Evolutionary conservation across 2,797 vertebrate genomes (phyloP), one percentile per base, ranked within the genome.

Genomic region (Telmatherina bonti): DNA sequence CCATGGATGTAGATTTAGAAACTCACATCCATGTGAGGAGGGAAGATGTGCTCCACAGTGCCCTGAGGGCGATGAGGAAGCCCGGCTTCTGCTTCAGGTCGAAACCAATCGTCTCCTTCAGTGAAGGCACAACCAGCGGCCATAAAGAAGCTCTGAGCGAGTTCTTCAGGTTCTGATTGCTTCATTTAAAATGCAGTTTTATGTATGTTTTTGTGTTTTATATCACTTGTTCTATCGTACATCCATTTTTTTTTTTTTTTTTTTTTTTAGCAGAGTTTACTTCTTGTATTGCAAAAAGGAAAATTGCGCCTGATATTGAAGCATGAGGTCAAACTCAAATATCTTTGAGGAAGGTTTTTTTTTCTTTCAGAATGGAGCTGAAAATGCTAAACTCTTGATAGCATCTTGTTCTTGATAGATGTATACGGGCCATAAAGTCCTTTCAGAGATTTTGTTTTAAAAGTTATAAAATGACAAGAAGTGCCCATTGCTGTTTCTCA

Each of bases 141-240:
- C 69, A 55, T 0, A 72, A 88, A 16, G 82, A 76, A n/a, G 72
- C 87, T 2, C 76, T 83, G 56, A 22, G 78, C 9, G 91, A 94
- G 64, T 94, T 93, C 79, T 93, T 94, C 83, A 93, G 93, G 93
- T 94, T 56, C 9, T 51, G 2, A 57, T 47, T 8, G 11, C 43
- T 70, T 10, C 13, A 0, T 4, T 72, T 29, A 20, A 38, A 12
- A 55, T 60, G 15, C 20, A 49, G n/a, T 30, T n/a, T n/a, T n/a
- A n/a, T 53, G 11, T 43, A 15, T 43, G 18, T 27, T 53, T 53
- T 33, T 22, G 20, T 22, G 16, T 52, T 54, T 54, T 53, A 11
- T 8, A 15, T 52, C 6, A 6, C 13, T 52, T 24, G 24, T 59
- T 26, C 12, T 16, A 13, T 20, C 16, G 11, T n/a, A 5, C 22